Evolutionary conservation across 2,113 vertebrate species (phyloP), one percentile per base, ranked within the genome.

Genomic region (Electrona antarctica): DNA sequence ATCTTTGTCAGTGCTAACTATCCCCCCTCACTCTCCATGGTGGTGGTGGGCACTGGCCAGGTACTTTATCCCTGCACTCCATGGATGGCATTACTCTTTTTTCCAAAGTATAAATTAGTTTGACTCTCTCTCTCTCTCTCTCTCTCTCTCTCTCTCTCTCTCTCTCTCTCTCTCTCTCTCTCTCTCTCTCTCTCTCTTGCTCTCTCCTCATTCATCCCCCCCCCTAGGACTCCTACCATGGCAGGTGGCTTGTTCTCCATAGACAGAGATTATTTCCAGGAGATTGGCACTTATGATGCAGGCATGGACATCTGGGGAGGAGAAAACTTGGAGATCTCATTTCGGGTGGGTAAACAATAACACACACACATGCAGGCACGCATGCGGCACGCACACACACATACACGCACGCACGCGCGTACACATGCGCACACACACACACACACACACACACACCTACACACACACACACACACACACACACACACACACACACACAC

Each of bases 281-380:
- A 98, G 91, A 99, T 99, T 72, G 98, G 98, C 88, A 98, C 97
- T 0, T 99, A 99, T 54, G 98, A 99, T 88, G 96, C 97, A 85
- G 98, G 98, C 92, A 99, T 99, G 98, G 97, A 99, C 94, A 99
- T 99, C 89, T 99, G 98, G 98, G 98, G 97, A 76, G 98, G 98
- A 89, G 98, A 99, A 91, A 99, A 99, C 90, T 92, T 99, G 86
- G 98, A 99, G 92, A 99, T 99, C 89, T 99, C 98, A 74, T 99
- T 99, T 87, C 95, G 98, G 94, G 98, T 99, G 76, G 89, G 90
- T 83, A 41, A 41, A 41, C 21, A 21, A 21, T 21, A 21, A 21
- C 21, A 21, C 21, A 21, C 21, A 21, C 21, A 21, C 21, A 21
- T 21, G 62, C 75, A 67, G 84, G 29, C 84, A 71, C 73, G 10